phyloP scores from a whole-genome alignment of 2,797 vertebrate genomes.

The Galagoides demidoff region DNA sequence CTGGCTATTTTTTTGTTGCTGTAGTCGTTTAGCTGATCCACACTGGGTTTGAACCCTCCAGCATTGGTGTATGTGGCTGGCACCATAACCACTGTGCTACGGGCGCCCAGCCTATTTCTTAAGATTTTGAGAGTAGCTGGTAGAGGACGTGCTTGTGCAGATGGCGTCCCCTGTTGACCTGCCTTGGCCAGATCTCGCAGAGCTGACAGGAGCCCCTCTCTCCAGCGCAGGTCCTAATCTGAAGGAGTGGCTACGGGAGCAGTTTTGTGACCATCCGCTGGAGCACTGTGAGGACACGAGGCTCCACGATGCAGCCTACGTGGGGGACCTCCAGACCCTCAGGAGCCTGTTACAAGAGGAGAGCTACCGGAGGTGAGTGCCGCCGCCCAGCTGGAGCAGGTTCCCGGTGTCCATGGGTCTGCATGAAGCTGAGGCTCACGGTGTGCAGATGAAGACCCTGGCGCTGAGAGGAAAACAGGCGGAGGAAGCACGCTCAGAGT shows the following conservation, averaged over 20 bases:
- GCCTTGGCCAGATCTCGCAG: accelerated
- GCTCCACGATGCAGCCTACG: conserved; percentile 95
- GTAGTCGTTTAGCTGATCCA: neutral
- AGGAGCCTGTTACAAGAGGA: conserved; percentile 92
- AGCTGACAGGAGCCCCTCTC: conserved; percentile 64
- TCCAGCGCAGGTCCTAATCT: conserved; percentile 92
- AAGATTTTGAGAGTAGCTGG: neutral
- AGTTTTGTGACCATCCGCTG: conserved; percentile 94
- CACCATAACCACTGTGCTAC: too few relatives aligned
- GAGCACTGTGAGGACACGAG: conserved; percentile 94
- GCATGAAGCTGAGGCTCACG: accelerated
- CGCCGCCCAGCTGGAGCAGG: accelerated
- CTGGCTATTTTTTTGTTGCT: neutral
- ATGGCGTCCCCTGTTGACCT: accelerated
- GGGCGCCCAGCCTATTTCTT: neutral
- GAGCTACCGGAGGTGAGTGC: conserved; percentile 90
- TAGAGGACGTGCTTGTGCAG: neutral
- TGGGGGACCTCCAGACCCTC: conserved; percentile 94
- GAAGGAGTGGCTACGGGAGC: conserved; percentile 96
- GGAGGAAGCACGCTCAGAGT: neutral
- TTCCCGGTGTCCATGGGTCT: accelerated
- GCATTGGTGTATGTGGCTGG: too few relatives aligned
- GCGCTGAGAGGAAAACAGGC: neutral
- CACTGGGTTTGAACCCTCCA: too few relatives aligned
- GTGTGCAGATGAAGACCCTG: too few relatives aligned